Conservation (phyloP, 2,113 vertebrate genomes). For the Gavialis gangeticus region DNA sequence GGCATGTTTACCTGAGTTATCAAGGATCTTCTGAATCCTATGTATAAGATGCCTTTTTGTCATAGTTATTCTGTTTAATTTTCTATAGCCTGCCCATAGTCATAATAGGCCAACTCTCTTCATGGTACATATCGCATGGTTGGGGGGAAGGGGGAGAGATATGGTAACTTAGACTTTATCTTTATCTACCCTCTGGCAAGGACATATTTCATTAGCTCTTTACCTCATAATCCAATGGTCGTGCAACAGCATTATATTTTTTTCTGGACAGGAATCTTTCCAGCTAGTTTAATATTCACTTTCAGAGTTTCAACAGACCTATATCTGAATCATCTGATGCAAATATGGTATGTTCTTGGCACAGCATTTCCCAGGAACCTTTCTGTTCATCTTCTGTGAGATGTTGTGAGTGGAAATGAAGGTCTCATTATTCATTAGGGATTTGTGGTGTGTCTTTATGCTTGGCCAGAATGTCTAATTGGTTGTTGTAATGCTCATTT, state of each 20-base stretch:
- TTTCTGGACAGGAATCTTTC: not conserved
- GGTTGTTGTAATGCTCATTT: not conserved
- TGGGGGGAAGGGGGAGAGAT: too few relatives aligned
- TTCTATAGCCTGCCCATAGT: too few relatives aligned
- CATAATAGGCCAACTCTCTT: too few relatives aligned
- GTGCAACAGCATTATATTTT: not conserved
- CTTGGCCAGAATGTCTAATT: not conserved
- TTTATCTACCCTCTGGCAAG: not conserved
- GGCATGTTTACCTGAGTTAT: not conserved
- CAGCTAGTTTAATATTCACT: not conserved
- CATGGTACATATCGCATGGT: too few relatives aligned
- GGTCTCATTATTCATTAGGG: not conserved
- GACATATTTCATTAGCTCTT: accelerated
- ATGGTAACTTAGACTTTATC: not conserved
- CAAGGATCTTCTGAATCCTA: not conserved
- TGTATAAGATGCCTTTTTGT: not conserved
- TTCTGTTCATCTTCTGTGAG: not conserved
- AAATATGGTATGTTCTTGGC: not conserved
- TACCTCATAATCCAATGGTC: not conserved
- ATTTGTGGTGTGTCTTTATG: not conserved
- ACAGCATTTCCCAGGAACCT: too few relatives aligned
- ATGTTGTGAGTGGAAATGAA: not conserved
- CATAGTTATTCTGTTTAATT: too few relatives aligned
- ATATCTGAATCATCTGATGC: not conserved
- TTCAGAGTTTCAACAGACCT: not conserved